Evolutionary conservation across 1,140 invertebrate genomes (phyloP), one percentile per base, ranked within the genome.

Genomic region (Asobara japonica): DNA sequence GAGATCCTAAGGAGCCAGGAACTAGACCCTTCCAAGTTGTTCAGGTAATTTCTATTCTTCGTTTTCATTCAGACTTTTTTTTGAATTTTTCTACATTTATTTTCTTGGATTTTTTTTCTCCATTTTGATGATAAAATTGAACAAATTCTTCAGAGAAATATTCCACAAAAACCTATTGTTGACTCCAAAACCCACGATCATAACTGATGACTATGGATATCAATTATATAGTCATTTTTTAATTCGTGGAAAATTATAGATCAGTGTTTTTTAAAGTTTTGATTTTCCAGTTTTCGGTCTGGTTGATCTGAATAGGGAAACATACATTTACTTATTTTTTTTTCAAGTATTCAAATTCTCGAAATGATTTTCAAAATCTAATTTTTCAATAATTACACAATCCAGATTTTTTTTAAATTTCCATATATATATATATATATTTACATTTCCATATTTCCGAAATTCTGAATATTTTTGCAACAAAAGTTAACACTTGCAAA

Each of bases 11-110:
- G 80, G 97, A 98, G 77, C 60, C 89, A 22, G 88, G 88, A 72
- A 91, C 91, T 84, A 96, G 94, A 87, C 95, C 97, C 73, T 95
- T 90, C 88, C 84, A 80, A 80, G 93, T 99, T 83, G 95, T 99
- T 65, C 92, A 93, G 87, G 93, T 94, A 86, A 81, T 82, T 80
- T 77, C 70, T 66, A 61, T 27, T 65, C 16, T 45, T 73, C 25
- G 18, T 61, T 65, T 73, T 65, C 27, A 20, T 74, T 33, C 0
- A 10, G n/a, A n/a, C n/a, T n/a, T n/a, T n/a, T n/a, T 67, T 25
- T 67, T 41, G 8, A 51, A 33, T 33, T 6, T 33, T 33, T 33
- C 11, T 33, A 11, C 11, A 33, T 4, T 6, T 11, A 33, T 33
- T 33, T 33, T 33, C 11, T 33, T 33, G 31, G 4, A 4, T 6